phyloP scores from a whole-genome alignment of 1,140 invertebrate species.

The Carposina sasakii region DNA sequence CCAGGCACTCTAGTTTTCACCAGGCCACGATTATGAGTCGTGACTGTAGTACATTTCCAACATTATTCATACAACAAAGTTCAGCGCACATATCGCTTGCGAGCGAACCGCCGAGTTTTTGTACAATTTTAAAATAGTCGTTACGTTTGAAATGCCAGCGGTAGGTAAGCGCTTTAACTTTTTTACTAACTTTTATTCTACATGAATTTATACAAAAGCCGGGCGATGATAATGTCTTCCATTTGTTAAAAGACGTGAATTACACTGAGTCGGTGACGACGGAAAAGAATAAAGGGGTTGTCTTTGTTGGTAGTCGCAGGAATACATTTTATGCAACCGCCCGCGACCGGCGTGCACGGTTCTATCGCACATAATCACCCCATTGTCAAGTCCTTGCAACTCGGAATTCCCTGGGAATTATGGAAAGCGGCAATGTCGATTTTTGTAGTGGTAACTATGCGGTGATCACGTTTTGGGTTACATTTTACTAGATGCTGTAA shows the following conservation, averaged over 20 bases:
- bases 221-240: conserved; percentile 54
- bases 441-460: too few relatives aligned
- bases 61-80: too few relatives aligned
- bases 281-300: conserved; percentile 49
- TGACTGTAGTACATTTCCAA: too few relatives aligned
- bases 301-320: conserved; percentile 41
- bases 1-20: too few relatives aligned
- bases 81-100: too few relatives aligned
- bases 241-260: conserved; percentile 60
- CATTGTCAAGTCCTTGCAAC: conserved; percentile 27
- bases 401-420: conserved; percentile 13
- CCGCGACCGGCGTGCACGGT: conserved; percentile 21
- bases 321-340: conserved; percentile 45
- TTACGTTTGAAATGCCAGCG: conserved; percentile 36
- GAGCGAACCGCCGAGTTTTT: conserved; percentile 28
- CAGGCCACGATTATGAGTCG: too few relatives aligned
- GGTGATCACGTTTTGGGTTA: too few relatives aligned
- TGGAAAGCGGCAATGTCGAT: too few relatives aligned
- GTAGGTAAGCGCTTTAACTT: conserved; percentile 49
- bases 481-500: too few relatives aligned
- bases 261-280: conserved; percentile 36
- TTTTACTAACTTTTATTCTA: conserved; percentile 54
- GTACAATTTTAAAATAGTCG: conserved; percentile 32
- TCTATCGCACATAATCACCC: conserved; percentile 37
- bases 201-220: conserved; percentile 58